Evolutionary conservation across 2,888 invertebrate genomes (phyloP), one percentile per base, ranked within the genome.

Genomic region (Coecobrya sp.): DNA sequence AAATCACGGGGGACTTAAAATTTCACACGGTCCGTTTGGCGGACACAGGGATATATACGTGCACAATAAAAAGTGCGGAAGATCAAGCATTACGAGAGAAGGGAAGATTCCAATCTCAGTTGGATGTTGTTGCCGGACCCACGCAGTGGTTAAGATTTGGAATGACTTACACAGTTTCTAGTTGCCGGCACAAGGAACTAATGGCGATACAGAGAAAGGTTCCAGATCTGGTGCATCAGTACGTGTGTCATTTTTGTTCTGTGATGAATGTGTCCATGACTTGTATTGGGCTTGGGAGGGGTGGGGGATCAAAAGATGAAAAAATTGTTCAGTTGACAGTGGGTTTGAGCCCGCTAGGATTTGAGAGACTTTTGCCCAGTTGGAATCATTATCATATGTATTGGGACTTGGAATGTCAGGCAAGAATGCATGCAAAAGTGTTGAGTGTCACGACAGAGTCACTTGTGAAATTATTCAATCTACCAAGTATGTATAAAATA

Each of bases 231-330:
- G 36, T 91, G 42, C 65, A 91, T 3, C 7, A 79, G 13, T 91
- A 86, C 52, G 91, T 55, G 27, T 91, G 91, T 25, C 62, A 79
- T 22, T 91, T 91, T 68, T 91, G 91, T 76, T 59, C 62, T 4
- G 79, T 91, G 19, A n/a, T 49, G 19, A 91, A 91, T 22, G 36
- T 86, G 0, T 65, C 79, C 22, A 62, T 91, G 25, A 79, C 76
- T 25, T 87, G 87, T 45, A n/a, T 87, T 30, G n/a, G 62, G 62
- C 27, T 68, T 70, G 82, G 55, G 49, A 52, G 10, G 22, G 16
- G 11, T 45, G 27, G 27, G 2, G 59, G 22, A 27, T 42, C 42
- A 10, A 22, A 45, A 16, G 76, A n/a, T 8, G 68, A 10, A 0
- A 52, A 52, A 59, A 10, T 36, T 55, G 86, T 91, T 0, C 86